Base-by-base conservation (phyloP, 2,113 vertebrate species). In the Salvelinus alpinus region DNA sequence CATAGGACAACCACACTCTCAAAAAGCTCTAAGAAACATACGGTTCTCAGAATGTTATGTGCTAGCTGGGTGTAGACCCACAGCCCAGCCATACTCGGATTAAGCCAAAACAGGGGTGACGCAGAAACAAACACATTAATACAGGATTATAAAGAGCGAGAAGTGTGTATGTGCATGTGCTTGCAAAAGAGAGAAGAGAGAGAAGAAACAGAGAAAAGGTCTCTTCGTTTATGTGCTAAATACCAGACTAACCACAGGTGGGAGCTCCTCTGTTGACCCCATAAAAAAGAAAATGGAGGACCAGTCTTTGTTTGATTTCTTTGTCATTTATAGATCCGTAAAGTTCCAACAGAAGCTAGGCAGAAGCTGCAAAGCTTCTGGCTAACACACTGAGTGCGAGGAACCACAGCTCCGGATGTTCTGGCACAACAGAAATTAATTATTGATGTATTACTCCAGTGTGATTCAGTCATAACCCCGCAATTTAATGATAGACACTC, bases 201-300 rank as follows among this genome's bases (percentile, higher is more conserved):
- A 44, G 62, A 77, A 64, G 27, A 22, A 70, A 64, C 1, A 38
- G 18, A 14, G 27, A 9, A 27, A 25, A 57, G 47, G 48, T 73
- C 68, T 13, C 16, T 69, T 22, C 65, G n/a, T 86, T 64, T 62
- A 88, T 87, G 84, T 83, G 65, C 84, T 85, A 90, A 93, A 90
- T 87, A 86, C 87, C 90, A 88, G 73, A 85, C 80, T 77, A 25
- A 81, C 79, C 67, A 57, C 88, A 87, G 85, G 81, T 86, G 78
- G 83, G 76, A 77, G 79, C 64, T 79, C 82, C 70, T 54, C 78
- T 83, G 73, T 59, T 24, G 64, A 88, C 79, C 86, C 83, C 54
- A 71, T 89, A 84, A 87, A 85, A 79, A 81, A 72, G 59, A 81
- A 88, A 82, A 89, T 24, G 44, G 44, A 24, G 3, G 62, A 65